phyloP scores from a whole-genome alignment of 2,888 invertebrate species.

The Machimus atricapillus region DNA sequence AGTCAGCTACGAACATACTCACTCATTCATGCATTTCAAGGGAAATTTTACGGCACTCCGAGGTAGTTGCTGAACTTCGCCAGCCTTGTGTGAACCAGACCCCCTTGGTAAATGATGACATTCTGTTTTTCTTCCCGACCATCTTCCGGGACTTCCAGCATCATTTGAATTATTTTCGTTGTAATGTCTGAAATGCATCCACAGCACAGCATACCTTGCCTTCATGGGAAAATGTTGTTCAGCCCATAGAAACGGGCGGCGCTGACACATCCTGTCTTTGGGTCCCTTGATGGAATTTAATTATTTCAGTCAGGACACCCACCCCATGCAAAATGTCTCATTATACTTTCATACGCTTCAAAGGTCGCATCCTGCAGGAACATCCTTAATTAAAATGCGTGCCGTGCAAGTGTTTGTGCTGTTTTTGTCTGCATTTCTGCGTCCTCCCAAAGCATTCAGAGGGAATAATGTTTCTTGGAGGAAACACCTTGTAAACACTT shows the following conservation, averaged over 20 bases:
- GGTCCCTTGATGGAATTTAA: not conserved
- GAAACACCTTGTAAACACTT: not conserved
- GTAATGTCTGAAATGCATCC: not conserved
- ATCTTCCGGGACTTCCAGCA: not conserved
- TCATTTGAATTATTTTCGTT: not conserved
- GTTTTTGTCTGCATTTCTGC: not conserved
- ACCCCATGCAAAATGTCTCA: not conserved
- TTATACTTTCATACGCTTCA: not conserved
- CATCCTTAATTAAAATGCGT: not conserved
- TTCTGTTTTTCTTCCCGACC: not conserved
- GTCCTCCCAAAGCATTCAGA: not conserved
- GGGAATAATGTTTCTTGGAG: not conserved
- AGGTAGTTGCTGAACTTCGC: not conserved
- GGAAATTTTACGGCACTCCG: not conserved
- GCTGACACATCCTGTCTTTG: not conserved
- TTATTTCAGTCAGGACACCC: not conserved
- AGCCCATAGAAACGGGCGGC: not conserved
- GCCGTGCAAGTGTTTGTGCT: not conserved
- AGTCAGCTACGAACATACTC: not conserved
- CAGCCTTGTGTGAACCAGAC: not conserved
- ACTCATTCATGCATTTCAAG: not conserved
- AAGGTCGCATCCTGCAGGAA: not conserved
- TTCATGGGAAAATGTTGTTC: not conserved
- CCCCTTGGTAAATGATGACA: not conserved
- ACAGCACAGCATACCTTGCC: not conserved